These are phyloP conservation scores for Martes martes DNA, from an alignment of 2,113 vertebrate genomes.

Conservation along the genomic window DNA sequence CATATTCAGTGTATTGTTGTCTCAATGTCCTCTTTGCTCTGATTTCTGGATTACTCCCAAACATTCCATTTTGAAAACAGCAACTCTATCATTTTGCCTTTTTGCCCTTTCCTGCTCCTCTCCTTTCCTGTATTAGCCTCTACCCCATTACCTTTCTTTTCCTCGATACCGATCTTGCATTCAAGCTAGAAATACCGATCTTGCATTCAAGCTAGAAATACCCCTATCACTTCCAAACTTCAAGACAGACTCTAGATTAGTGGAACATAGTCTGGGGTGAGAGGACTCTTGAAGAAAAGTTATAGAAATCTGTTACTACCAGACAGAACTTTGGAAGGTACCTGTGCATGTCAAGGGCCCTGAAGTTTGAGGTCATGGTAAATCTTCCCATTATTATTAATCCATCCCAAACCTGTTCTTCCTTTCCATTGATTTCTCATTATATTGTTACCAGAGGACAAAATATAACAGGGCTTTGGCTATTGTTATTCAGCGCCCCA, in stretches of 20 bases:
- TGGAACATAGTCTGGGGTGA: not conserved
- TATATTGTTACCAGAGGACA: not conserved
- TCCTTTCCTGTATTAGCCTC: not conserved
- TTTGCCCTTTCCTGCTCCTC: not conserved
- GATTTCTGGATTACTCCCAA: not conserved
- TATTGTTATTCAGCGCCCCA: not conserved
- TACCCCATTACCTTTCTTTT: not conserved
- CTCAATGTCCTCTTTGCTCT: not conserved
- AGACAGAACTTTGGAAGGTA: not conserved
- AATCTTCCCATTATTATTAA: not conserved
- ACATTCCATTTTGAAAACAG: not conserved
- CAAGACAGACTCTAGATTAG: not conserved
- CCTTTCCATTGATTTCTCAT: constrained; percentile 25
- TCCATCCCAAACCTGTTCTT: not conserved
- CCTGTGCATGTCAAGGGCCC: not conserved
- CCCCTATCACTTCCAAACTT: not conserved
- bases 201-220: constrained; percentile 20
- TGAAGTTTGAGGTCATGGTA: not conserved
- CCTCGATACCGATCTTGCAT: not conserved
- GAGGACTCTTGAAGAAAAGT: not conserved
- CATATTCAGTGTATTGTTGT: not conserved
- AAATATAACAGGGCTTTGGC: not conserved
- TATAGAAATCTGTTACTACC: not conserved
- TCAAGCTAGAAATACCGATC: not conserved
- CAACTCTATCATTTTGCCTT: not conserved